Percentiles rank a stretch among this genome's conserved stretches.
phyloP scores from a whole-genome alignment of 2,888 invertebrate species.

The Dyspetes luteomarginatus region DNA sequence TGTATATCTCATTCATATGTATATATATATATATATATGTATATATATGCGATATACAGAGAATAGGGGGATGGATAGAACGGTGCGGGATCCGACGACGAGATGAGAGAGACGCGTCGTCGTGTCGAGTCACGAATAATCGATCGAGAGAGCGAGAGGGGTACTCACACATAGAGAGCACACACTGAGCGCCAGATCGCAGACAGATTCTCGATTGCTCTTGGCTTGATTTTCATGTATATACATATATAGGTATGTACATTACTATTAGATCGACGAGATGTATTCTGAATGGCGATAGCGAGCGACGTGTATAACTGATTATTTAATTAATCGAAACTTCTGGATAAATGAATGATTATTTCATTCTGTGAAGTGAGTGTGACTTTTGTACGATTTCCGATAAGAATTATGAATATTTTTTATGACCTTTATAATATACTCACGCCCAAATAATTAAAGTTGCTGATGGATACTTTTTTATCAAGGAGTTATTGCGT shows the following conservation, averaged over 20 bases:
- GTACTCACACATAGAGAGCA: conserved; percentile 26
- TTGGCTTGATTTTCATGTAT: conserved; percentile 5
- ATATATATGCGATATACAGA: conserved; percentile 21
- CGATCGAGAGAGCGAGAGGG: conserved; percentile 52
- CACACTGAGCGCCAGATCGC: conserved; percentile 42
- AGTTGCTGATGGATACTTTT: too few species aligned
- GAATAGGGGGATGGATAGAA: conserved; percentile 44
- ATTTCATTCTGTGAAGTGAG: conserved; percentile 7
- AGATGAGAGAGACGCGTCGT: conserved; percentile 59
- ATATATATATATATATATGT: conserved; percentile 49
- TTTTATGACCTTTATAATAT: too few species aligned
- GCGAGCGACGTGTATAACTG: conserved; percentile 19
- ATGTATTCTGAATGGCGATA: conserved; percentile 40
- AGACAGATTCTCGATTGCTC: conserved; percentile 57
- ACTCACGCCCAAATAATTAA: too few species aligned
- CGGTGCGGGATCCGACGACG: conserved; percentile 51
- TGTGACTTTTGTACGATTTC: not conserved
- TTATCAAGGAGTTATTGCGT: too few species aligned
- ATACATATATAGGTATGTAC: conserved; percentile 1
- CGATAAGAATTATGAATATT: not conserved
- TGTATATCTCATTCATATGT: not conserved
- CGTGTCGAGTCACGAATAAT: conserved; percentile 59
- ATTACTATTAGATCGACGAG: conserved; percentile 32
- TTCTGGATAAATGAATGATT: conserved; percentile 26
- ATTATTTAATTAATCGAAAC: conserved; percentile 20